phyloP scores from a whole-genome alignment of 1,140 invertebrate genomes.

The Pseudomyrmex gracilis region DNA sequence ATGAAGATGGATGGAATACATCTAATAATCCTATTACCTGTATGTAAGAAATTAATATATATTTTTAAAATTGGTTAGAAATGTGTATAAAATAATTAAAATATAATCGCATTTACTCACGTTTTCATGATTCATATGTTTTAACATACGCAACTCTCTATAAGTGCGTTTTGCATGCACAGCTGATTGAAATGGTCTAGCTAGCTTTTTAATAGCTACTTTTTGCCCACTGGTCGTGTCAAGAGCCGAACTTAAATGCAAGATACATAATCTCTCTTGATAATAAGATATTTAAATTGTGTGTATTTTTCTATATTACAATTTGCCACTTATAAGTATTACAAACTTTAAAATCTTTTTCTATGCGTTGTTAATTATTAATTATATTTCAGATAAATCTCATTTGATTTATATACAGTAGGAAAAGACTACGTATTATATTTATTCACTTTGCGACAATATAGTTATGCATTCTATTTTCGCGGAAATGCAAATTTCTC shows the following conservation, averaged over 20 bases:
- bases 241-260: slow-evolving; percentile 90
- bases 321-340: not conserved
- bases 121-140: slow-evolving; percentile 99
- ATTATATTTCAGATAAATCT: not conserved
- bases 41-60: slow-evolving; percentile 70
- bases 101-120: slow-evolving; percentile 86
- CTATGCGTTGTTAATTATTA: not conserved
- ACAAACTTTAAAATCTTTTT: not conserved
- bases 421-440: not conserved
- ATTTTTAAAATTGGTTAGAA: slow-evolving; percentile 35
- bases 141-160: slow-evolving; percentile 97
- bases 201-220: slow-evolving; percentile 99
- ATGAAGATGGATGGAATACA: slow-evolving; percentile 94
- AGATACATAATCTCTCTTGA: slow-evolving; percentile 55
- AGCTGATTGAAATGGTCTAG: slow-evolving; percentile 98
- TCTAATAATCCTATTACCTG: slow-evolving; percentile 96
- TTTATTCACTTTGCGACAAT: not conserved
- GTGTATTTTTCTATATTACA: not conserved
- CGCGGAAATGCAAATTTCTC: not conserved
- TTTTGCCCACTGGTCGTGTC: slow-evolving; percentile 91
- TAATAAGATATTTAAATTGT: not conserved
- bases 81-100: slow-evolving; percentile 11
- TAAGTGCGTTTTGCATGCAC: slow-evolving; percentile 99
- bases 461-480: slow-evolving; percentile 29
- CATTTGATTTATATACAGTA: too few species aligned